A percentile compares a stretch with the other conserved stretches of the same genome.
Evolutionary conservation across 2,113 vertebrate species (phyloP).

Genomic region (Pteruthius melanotis): DNA sequence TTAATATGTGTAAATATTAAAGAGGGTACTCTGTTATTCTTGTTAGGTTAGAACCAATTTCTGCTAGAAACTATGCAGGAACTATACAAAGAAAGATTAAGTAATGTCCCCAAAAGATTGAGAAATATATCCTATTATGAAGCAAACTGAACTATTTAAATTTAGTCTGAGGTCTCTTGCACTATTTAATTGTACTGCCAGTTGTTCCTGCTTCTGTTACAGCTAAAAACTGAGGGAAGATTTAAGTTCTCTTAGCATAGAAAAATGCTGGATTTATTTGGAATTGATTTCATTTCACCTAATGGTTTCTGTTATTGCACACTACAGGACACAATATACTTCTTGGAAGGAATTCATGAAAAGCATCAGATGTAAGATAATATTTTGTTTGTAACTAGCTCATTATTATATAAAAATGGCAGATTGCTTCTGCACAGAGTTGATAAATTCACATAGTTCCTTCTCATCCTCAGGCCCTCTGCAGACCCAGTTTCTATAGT

Average conservation of each 20-base stretch:
- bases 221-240: background rate
- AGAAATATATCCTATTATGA: background rate
- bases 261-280: background rate
- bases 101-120: background rate
- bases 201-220: background rate
- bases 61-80: background rate
- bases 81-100: background rate
- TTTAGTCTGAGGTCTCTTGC: background rate
- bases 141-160: background rate
- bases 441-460: background rate
- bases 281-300: background rate
- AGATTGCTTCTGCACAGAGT: background rate
- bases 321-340: constrained; percentile 87
- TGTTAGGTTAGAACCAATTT: background rate
- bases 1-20: background rate
- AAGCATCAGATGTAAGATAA: constrained; percentile 77
- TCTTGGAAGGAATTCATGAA: constrained; percentile 86
- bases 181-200: background rate
- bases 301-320: background rate
- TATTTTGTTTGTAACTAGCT: background rate
- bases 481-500: constrained; percentile 73
- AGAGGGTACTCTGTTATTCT: background rate
- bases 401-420: background rate
- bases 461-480: constrained; percentile 54
- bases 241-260: background rate